Conservation (phyloP, 2,888 invertebrate species). For the Drosophila imparisetae region DNA sequence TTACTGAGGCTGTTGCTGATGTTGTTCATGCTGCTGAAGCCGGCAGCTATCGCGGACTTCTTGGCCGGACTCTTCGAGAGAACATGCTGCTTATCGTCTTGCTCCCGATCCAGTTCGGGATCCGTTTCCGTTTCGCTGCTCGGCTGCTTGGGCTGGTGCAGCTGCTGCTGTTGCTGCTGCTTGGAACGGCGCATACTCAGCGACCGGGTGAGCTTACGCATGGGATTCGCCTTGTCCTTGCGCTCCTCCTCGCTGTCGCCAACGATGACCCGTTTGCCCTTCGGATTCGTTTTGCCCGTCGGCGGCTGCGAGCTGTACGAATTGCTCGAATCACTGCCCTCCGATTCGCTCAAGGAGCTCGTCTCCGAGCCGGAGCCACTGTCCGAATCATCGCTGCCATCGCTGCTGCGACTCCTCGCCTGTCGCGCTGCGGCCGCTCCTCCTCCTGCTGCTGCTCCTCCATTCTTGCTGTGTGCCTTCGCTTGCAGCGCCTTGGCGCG, state of each 20-base stretch:
- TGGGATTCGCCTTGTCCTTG: slow-evolving; percentile 72
- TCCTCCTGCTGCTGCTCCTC: background rate
- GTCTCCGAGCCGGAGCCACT: slow-evolving; percentile 65
- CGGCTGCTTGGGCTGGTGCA: slow-evolving; percentile 85
- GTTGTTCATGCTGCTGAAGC: slow-evolving; percentile 64
- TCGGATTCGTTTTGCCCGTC: slow-evolving; percentile 50
- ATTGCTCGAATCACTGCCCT: slow-evolving; percentile 68
- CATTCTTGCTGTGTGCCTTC: slow-evolving; percentile 51
- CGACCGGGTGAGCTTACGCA: slow-evolving; percentile 89
- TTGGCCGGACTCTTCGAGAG: slow-evolving; percentile 88
- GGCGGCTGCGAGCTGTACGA: slow-evolving; percentile 62
- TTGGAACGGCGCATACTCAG: slow-evolving; percentile 89
- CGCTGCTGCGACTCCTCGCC: slow-evolving; percentile 74
- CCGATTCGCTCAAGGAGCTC: slow-evolving; percentile 73
- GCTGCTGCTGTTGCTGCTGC: slow-evolving; percentile 87
- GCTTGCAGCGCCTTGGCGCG: slow-evolving; percentile 64
- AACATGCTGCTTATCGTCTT: slow-evolving; percentile 83
- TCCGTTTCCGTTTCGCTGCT: slow-evolving; percentile 83
- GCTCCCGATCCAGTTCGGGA: slow-evolving; percentile 79
- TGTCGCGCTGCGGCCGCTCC: slow-evolving; percentile 32
- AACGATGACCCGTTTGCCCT: slow-evolving; percentile 44
- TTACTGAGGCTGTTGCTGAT: slow-evolving; percentile 78
- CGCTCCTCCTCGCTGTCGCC: slow-evolving; percentile 74
- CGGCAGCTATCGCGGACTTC: slow-evolving; percentile 84
- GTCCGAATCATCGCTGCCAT: slow-evolving; percentile 78